Evolutionary conservation across 2,113 vertebrate species (phyloP), one percentile per base, ranked within the genome.

Genomic region (Ceyx melanurus): DNA sequence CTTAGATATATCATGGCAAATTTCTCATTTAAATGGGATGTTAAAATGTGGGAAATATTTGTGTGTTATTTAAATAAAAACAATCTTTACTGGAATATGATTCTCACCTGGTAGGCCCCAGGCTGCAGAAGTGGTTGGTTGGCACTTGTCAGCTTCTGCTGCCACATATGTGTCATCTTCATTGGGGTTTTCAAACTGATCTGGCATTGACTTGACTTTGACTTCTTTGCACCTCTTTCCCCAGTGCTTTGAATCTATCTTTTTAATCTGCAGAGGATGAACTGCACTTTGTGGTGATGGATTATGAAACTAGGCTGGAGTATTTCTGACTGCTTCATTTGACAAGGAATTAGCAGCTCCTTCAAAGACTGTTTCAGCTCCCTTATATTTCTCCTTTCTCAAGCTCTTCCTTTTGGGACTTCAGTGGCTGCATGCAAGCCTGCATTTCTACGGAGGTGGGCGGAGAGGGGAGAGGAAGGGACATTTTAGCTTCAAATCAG

Each of bases 121-220:
- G 29, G 40, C 66, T 50, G 21, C 71, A 40, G 43, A 40, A 28
- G 21, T 33, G 20, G 10, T 10, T 25, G 1, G 4, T 70, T 28
- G 62, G 29, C 9, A 14, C 22, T 20, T 23, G 33, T 37, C 72
- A 33, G 29, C 45, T 73, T 50, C 57, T 58, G 2, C 37, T 28
- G 22, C 54, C 37, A 9, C 25, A 9, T 11, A 19, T 0, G 0
- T 10, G 0, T 51, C 1, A 0, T 15, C 74, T 53, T 40, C 33
- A 1, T 4, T 15, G 56, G 9, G 5, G 2, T 40, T 73, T 61
- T 35, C 42, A 22, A 45, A 50, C 18, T 13, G 10, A 11, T 42
- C 3, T 0, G 14, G 68, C 64, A 23, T 40, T 64, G 90, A 5
- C 29, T 42, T 64, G 85, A 19, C 86, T 82, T 82, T 70, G 62